Evolutionary conservation across 1,140 invertebrate genomes (phyloP).

Genomic region (Teleopsis dalmanni): DNA sequence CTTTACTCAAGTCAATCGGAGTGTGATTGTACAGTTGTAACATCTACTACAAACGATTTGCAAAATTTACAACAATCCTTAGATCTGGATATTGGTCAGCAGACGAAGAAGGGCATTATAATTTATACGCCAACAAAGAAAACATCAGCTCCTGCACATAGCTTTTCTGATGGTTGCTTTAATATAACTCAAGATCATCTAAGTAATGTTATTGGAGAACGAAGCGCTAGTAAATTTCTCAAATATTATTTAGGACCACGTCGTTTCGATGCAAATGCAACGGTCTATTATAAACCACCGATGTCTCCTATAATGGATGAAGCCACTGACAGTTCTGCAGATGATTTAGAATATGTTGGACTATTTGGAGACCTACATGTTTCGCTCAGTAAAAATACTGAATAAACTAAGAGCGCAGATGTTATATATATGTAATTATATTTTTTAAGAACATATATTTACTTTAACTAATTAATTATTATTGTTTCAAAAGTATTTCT

Average conservation of each 20-base stretch:
- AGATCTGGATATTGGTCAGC: constrained; percentile 7
- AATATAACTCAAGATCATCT: constrained; percentile 25
- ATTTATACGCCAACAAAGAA: constrained; percentile 18
- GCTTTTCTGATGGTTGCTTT: constrained; percentile 10
- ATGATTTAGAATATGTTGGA: constrained; percentile 19
- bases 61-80: background rate
- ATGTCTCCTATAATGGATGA: constrained; percentile 10
- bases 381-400: constrained; percentile 14
- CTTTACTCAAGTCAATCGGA: too few relatives aligned
- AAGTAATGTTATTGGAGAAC: constrained; percentile 23
- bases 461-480: too few relatives aligned
- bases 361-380: constrained; percentile 25
- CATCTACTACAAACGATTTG: constrained; percentile 16
- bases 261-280: constrained; percentile 24
- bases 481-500: too few relatives aligned
- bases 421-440: too few relatives aligned
- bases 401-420: too few relatives aligned
- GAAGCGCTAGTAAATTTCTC: constrained; percentile 21
- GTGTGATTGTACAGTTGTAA: constrained; percentile 28
- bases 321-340: constrained; percentile 21
- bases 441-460: too few relatives aligned
- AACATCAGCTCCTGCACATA: background rate
- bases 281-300: constrained; percentile 32
- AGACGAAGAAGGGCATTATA: constrained; percentile 24
- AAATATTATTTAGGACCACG: constrained; percentile 26